These are phyloP conservation scores for Pangasianodon gigas DNA, from an alignment of 2,113 vertebrate genomes.

Conservation along the genomic window DNA sequence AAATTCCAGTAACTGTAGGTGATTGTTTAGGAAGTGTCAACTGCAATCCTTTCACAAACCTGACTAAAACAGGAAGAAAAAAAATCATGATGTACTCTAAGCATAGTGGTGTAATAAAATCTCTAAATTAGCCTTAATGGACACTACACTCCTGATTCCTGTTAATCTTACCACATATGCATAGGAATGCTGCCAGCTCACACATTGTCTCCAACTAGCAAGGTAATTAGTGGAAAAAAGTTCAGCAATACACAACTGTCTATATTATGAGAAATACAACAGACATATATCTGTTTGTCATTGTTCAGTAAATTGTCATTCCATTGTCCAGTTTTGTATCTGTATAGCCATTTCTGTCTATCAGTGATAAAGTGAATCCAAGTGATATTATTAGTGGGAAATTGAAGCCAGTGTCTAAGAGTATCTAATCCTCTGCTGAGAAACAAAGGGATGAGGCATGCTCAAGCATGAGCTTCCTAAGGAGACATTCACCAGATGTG, in stretches of 20 bases:
- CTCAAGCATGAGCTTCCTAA: neutral
- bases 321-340: neutral
- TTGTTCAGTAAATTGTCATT: neutral
- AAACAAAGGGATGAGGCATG: neutral
- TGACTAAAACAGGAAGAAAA: neutral
- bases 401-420: conserved; percentile 9
- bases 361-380: neutral
- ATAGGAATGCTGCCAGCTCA: neutral
- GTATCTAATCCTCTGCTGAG: conserved; percentile 11
- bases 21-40: neutral
- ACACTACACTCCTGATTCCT: neutral
- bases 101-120: neutral
- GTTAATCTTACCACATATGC: neutral
- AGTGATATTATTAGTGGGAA: neutral
- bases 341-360: neutral
- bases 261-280: neutral
- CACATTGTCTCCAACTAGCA: neutral
- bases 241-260: neutral
- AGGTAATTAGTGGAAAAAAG: neutral
- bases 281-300: neutral
- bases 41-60: neutral
- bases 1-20: neutral
- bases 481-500: neutral
- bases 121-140: neutral
- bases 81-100: neutral